Conservation (phyloP, 2,888 invertebrate genomes). For the Pandemis corylana region DNA sequence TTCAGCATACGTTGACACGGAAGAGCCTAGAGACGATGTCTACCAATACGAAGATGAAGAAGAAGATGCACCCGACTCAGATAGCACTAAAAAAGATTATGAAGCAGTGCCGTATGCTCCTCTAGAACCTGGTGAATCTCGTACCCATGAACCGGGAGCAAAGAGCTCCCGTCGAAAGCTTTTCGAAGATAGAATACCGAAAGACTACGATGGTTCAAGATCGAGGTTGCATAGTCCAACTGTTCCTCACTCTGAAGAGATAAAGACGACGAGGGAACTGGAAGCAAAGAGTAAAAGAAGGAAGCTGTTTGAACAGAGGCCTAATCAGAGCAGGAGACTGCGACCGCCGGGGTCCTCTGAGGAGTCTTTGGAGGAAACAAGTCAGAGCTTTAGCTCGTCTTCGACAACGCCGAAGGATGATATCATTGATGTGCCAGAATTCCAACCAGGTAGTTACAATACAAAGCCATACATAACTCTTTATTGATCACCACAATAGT, state of each 20-base stretch:
- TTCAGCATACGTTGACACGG: not conserved
- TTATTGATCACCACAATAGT: too few relatives aligned
- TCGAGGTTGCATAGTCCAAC: not conserved
- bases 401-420: not conserved
- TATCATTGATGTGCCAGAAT: not conserved
- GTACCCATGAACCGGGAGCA: not conserved
- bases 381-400: not conserved
- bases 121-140: not conserved
- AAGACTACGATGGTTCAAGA: not conserved
- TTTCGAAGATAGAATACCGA: not conserved
- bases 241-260: not conserved
- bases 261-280: not conserved
- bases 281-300: not conserved
- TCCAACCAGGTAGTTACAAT: not conserved
- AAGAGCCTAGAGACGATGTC: not conserved
- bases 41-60: slow-evolving; percentile 5
- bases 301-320: not conserved
- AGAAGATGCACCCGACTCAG: not conserved
- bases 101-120: not conserved
- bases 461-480: too few relatives aligned
- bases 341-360: not conserved
- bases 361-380: not conserved
- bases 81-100: not conserved
- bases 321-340: not conserved
- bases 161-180: not conserved